A percentile compares a stretch with the other conserved stretches of the same genome.
phyloP scores from a whole-genome alignment of 1,140 invertebrate genomes.

The Listronotus oregonensis region DNA sequence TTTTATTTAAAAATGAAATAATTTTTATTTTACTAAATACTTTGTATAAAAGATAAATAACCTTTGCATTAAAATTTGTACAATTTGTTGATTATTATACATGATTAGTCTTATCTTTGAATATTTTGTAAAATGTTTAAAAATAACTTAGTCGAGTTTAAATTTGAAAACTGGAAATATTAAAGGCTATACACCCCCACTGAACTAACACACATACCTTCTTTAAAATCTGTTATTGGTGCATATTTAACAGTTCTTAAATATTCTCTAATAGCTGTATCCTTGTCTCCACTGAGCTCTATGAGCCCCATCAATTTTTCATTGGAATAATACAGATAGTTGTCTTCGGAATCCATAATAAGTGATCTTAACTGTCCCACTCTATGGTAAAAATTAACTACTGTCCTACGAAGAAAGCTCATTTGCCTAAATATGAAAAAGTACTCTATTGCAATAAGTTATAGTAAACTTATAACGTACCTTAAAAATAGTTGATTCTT shows the following conservation, averaged over 20 bases:
- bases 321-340: constrained; percentile 44
- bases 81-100: no score
- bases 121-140: no score
- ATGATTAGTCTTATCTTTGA: no score
- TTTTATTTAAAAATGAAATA: no score
- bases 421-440: constrained; percentile 1
- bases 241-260: constrained; percentile 49
- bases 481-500: no score
- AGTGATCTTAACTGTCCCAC: not conserved
- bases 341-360: constrained; percentile 30
- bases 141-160: not conserved
- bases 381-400: constrained; percentile 14
- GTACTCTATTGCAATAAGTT: no score
- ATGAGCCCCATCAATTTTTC: constrained; percentile 41
- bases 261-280: constrained; percentile 47
- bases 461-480: no score
- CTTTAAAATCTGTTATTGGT: constrained; percentile 48
- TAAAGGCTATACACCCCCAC: no score
- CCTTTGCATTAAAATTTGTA: no score
- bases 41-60: no score
- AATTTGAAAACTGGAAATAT: no score
- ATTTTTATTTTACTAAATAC: no score
- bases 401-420: constrained; percentile 25
- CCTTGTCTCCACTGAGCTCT: constrained; percentile 34
- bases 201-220: constrained; percentile 24